Evolutionary conservation across 2,113 vertebrate genomes (phyloP), one percentile per base, ranked within the genome.

Genomic region (Urocitellus parryii): DNA sequence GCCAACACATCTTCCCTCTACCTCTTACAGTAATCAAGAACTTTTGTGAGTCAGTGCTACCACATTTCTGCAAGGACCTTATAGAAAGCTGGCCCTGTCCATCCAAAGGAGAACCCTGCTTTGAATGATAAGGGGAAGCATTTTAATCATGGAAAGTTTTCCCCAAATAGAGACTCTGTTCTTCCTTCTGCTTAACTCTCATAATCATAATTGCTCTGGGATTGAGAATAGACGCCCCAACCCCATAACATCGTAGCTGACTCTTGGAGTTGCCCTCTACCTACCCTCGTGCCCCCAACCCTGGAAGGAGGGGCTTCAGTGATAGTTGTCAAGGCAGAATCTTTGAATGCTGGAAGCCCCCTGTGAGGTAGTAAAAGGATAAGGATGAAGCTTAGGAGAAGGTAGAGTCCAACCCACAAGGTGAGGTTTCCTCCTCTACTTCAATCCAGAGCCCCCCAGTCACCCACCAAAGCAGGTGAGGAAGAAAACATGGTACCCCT

Each of bases 301-400:
- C 37, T 2, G 34, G 90, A 96, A 97, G 92, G 96, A 97, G 82
- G 63, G 76, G 56, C 94, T 97, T 97, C 86, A 61, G 80, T 92
- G 76, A 84, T 68, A 92, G 96, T 97, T 93, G 96, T 72, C 97
- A 95, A 88, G 95, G 95, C 77, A 98, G 96, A 81, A n/a, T 61
- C 73, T 93, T 96, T 95, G 82, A 96, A 95, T 70, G 76, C 70
- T 93, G 91, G 90, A 94, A 84, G 76, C 67, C 70, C 20, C 22
- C 56, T 45, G 13, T 8, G 45, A 16, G 72, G 70, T 89, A 94
- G 79, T 51, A 85, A 53, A 68, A 51, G 45, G 48, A 53, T 51
- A 51, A 83, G 73, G 81, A 32, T 51, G 39, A 84, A 85, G 29
- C 32, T 61, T 48, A 45, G 77, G 29, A n/a, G 48, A 56, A 90